These are phyloP conservation scores for Heteronetta atricapilla DNA, from an alignment of 2,113 vertebrate genomes.

Conservation along the genomic window DNA sequence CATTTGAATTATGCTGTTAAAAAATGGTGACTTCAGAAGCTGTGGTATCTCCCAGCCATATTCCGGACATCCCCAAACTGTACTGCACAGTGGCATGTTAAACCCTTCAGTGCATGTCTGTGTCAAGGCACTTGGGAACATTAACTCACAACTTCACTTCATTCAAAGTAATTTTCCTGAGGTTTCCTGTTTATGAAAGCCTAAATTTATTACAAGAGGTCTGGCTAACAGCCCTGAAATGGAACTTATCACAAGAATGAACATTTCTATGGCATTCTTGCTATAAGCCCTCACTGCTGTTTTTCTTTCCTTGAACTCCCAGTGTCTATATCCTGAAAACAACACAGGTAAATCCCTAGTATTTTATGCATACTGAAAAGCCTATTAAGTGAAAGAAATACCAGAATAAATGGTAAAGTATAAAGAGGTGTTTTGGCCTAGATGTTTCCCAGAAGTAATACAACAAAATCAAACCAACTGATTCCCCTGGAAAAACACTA, in stretches of 20 bases:
- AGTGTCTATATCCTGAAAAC: not conserved
- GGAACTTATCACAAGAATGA: slow-evolving; percentile 11
- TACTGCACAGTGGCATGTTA: not conserved
- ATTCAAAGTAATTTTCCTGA: slow-evolving; percentile 34
- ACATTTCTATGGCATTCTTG: not conserved
- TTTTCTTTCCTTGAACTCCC: not conserved
- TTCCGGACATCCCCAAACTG: not conserved
- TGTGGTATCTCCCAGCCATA: not conserved
- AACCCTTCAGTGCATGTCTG: not conserved
- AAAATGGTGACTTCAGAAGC: not conserved
- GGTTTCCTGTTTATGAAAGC: slow-evolving; percentile 40
- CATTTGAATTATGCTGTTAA: not conserved
- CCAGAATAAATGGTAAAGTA: not conserved
- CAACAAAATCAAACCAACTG: not conserved
- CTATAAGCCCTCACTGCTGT: not conserved
- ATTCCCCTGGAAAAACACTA: not conserved
- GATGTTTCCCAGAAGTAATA: not conserved
- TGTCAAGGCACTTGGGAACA: not conserved
- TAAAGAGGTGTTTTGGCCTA: not conserved
- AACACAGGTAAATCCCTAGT: not conserved
- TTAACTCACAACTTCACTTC: slow-evolving; percentile 22
- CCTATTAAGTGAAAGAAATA: not conserved
- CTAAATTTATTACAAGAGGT: not conserved
- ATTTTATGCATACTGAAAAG: not conserved
- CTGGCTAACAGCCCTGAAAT: slow-evolving; percentile 5